Base-by-base conservation (phyloP, 2,888 invertebrate species). In the Monopis laevigella region DNA sequence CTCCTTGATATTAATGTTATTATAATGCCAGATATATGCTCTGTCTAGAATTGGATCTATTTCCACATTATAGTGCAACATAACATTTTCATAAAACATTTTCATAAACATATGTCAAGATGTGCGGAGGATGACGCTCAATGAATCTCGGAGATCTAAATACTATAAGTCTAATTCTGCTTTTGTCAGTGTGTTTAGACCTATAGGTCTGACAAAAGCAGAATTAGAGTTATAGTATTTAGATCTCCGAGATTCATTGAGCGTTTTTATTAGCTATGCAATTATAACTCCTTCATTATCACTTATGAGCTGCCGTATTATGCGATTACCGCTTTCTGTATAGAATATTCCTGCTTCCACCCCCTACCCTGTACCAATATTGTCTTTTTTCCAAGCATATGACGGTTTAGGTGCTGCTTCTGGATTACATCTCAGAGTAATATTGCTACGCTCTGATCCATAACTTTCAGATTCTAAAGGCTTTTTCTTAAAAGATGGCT, bases 381-480 rank as follows among this genome's bases (percentile, higher is more conserved):
- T 90, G 69, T 96, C 91, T 60, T 94, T 93, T 54, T 90, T 92
- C 97, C 97, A 98, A 26, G 87, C 85, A 58, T 93, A 93, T 49
- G 88, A 86, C 0, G 96, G 95, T 52, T 86, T 85, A 0, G 98
- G 97, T 0, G 97, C 96, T 10, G 96, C 96, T 73, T 98, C 97
- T 0, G 97, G 97, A 59, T 91, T 88, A 62, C 97, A 98, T 41
- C 86, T 84, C 41, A 98, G 89, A 0, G 96, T 96, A 0, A 93
- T 90, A 64, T 96, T 96, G 10, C 95, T 93, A 48, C 90, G 89
- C 63, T 94, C 91, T 1, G 93, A 93, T 0, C 95, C 96, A 65
- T 94, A 96, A 3, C 92, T 92, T 74, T 95, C 95, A 0, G 90
- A 85, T 62, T 95, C 93, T 16, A 97, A 68, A 0, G 97, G 97